Evolutionary conservation across 2,797 vertebrate species (phyloP).

Genomic region (Hoplostethus atlanticus): DNA sequence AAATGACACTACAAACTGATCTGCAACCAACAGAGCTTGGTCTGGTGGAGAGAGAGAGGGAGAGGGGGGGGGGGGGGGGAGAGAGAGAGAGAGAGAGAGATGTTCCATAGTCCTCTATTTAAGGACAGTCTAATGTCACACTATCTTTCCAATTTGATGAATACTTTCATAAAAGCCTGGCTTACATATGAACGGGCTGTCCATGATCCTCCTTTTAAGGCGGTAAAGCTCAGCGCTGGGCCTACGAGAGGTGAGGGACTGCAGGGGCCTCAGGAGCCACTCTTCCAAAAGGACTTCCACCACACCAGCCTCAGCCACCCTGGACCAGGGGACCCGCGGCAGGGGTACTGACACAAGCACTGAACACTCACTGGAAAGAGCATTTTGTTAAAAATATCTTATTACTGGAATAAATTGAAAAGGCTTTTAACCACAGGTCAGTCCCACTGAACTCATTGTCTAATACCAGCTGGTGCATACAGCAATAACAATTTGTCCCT

Average conservation of each 20-base stretch:
- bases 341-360: slow-evolving; percentile 79
- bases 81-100: too few relatives aligned
- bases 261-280: slow-evolving; percentile 85
- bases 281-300: slow-evolving; percentile 86
- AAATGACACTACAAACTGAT: slow-evolving; percentile 87
- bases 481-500: neutral
- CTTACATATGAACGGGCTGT: slow-evolving; percentile 87
- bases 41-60: slow-evolving; percentile 70
- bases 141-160: too few relatives aligned
- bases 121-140: too few relatives aligned
- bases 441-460: too few relatives aligned
- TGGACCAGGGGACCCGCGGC: slow-evolving; percentile 60
- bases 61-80: too few relatives aligned
- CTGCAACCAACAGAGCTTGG: slow-evolving; percentile 86
- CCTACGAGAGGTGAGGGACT: slow-evolving; percentile 73
- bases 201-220: slow-evolving; percentile 86
- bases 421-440: too few relatives aligned
- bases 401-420: neutral
- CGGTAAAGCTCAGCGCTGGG: slow-evolving; percentile 84
- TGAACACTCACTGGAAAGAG: slow-evolving; percentile 79
- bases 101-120: too few relatives aligned
- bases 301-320: slow-evolving; percentile 72
- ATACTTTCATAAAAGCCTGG: neutral
- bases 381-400: neutral
- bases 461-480: too few relatives aligned